Conservation (phyloP, 2,888 invertebrate species). For the Zaprionus obscuricornis region DNA sequence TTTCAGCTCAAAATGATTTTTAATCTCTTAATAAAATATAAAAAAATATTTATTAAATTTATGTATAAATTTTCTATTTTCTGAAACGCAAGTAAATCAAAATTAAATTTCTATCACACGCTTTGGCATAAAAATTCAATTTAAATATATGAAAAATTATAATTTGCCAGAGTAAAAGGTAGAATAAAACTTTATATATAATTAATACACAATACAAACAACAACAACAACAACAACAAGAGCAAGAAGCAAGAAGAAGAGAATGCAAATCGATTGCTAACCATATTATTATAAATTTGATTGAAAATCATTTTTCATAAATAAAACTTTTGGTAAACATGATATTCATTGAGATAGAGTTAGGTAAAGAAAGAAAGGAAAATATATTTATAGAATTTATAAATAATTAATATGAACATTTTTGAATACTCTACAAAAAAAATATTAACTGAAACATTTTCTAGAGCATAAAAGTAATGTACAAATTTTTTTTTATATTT, state of each 20-base stretch:
- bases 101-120: no score
- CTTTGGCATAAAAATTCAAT: constrained; percentile 23
- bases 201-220: constrained; percentile 22
- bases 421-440: no score
- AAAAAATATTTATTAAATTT: no score
- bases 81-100: no score
- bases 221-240: constrained; percentile 12
- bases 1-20: no score
- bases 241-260: no score
- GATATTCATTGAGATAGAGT: background rate
- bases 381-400: background rate
- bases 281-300: constrained; percentile 61
- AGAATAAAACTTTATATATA: constrained; percentile 5
- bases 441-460: no score
- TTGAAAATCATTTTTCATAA: constrained; percentile 63
- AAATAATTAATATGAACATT: no score
- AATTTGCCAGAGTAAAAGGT: background rate
- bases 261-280: constrained; percentile 29
- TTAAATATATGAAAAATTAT: background rate
- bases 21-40: no score
- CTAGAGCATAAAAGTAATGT: no score
- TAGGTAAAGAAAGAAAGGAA: constrained; percentile 4
- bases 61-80: no score
- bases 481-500: no score
- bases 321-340: constrained; percentile 7